Evolutionary conservation across 2,113 vertebrate species (phyloP), one percentile per base, ranked within the genome.

Genomic region (Etheostoma spectabile): DNA sequence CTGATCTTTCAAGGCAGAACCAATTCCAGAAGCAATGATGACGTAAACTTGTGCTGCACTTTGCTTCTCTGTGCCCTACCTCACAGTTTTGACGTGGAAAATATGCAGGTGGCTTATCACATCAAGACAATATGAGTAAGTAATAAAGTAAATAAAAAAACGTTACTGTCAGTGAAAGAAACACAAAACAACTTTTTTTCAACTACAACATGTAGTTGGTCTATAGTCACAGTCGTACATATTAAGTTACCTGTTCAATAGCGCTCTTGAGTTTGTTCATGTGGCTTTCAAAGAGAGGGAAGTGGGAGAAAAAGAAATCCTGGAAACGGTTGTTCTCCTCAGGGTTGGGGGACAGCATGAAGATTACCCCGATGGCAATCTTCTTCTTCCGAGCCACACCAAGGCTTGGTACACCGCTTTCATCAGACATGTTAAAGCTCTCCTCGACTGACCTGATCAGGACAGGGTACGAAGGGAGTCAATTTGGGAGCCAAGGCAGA

Each of bases 291-390:
- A 99, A 99, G 30, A 99, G 97, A 56, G 98, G 98, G 81, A 99
- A 99, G 93, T 99, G 98, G 55, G 98, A 99, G 94, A 99, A 99
- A 93, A 99, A 99, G 94, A 99, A 99, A 80, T 99, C 98, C 64
- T 99, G 96, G 92, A 99, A 99, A 93, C 97, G 97, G 93, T 84
- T 95, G 91, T 96, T 99, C 94, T 99, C 97, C 81, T 98, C 97
- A 68, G 96, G 92, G 74, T 98, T 95, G 83, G 95, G 93, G 3
- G 98, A 98, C 81, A 99, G 94, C 63, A 95, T 95, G 92, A 99
- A 99, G 87, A 99, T 99, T 74, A 99, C 96, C 0, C 98, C 98
- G 70, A 99, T 99, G 56, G 98, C 98, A 71, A 99, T 99, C 93
- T 99, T 99, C 86, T 99, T 99, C 94, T 99, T 99, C 83, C 97